Conservation (phyloP, 2,797 vertebrate genomes). For the Ispidina picta region DNA sequence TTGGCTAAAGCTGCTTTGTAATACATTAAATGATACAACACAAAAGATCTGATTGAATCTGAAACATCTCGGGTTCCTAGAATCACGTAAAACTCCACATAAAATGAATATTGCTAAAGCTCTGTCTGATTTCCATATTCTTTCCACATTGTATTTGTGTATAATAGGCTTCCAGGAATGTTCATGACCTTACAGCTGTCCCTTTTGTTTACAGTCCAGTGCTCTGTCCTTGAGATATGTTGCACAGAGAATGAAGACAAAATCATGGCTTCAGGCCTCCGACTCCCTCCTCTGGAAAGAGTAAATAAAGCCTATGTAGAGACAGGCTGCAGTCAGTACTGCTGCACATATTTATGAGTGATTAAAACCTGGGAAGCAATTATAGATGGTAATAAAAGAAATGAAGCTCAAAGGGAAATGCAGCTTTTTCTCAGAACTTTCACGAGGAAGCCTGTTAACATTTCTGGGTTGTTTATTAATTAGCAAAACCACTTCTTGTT, state of each 20-base stretch:
- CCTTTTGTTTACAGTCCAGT: constrained; percentile 74
- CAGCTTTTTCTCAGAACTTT: neutral
- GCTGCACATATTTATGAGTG: neutral
- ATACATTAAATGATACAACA: constrained; percentile 28
- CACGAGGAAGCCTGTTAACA: neutral
- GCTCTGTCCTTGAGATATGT: constrained; percentile 75
- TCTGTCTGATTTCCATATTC: constrained; percentile 56
- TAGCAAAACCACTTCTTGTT: neutral
- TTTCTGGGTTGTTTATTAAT: neutral
- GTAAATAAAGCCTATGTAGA: constrained; percentile 14
- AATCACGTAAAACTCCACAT: constrained; percentile 41
- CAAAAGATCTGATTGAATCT: constrained; percentile 54
- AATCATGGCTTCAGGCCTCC: constrained; percentile 66
- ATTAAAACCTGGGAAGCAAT: constrained; percentile 7
- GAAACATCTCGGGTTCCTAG: constrained; percentile 35
- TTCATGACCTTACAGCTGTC: constrained; percentile 74
- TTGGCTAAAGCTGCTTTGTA: constrained; percentile 45
- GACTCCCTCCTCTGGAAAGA: constrained; percentile 46
- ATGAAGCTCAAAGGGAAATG: neutral
- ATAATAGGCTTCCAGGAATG: constrained; percentile 72
- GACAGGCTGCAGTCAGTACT: neutral
- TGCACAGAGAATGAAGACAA: constrained; percentile 60
- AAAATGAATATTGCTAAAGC: constrained; percentile 54
- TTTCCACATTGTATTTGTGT: constrained; percentile 51
- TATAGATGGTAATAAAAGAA: constrained; percentile 3